phyloP scores from a whole-genome alignment of 35 echinoderm and acorn worm species.

The Eucidaris tribuloides region DNA sequence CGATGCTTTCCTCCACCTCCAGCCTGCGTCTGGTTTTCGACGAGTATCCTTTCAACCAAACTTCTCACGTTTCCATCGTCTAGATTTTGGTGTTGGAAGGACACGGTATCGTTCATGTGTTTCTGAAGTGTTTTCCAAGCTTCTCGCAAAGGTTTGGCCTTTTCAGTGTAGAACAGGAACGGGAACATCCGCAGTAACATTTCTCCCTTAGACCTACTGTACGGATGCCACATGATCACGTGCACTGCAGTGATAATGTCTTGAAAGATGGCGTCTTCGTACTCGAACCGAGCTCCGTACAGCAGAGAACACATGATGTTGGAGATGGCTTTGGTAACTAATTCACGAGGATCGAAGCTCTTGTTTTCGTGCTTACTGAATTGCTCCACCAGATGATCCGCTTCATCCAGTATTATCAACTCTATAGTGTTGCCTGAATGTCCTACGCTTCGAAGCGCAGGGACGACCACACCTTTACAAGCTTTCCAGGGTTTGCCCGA shows the following conservation, averaged over 20 bases:
- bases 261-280: constrained; percentile 4
- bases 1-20: background rate
- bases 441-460: no score
- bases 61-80: background rate
- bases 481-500: no score
- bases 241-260: background rate
- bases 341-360: no score
- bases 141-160: background rate
- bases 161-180: background rate
- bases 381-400: no score
- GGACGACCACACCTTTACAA: no score
- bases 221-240: background rate
- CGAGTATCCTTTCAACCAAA: background rate
- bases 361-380: no score
- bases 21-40: background rate
- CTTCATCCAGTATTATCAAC: no score
- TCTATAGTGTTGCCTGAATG: no score
- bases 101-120: background rate
- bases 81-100: background rate
- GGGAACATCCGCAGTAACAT: background rate
- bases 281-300: background rate
- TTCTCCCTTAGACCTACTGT: background rate
- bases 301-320: constrained; percentile 11
- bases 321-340: constrained; percentile 7
- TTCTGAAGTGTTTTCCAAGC: background rate